Evolutionary conservation across 1,140 invertebrate genomes (phyloP).

Genomic region (Mizuhopecten yessoensis): DNA sequence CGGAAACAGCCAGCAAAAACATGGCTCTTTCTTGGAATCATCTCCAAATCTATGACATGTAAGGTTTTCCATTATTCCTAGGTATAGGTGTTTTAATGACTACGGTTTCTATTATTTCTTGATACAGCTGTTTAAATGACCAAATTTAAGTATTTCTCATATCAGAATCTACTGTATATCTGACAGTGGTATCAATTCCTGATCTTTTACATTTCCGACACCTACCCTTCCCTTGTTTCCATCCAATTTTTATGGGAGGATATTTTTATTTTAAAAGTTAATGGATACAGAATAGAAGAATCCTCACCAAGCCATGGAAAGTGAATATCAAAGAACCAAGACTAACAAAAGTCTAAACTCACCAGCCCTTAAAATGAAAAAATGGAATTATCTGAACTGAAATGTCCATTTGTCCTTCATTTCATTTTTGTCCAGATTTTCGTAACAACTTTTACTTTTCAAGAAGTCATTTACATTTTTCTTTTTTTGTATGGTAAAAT

Average conservation of each 20-base stretch:
- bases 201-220: not conserved
- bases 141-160: not conserved
- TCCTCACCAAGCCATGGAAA: too few relatives aligned
- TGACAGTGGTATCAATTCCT: not conserved
- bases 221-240: not conserved
- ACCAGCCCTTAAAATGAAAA: conserved; percentile 27
- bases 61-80: not conserved
- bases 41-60: not conserved
- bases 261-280: too few relatives aligned
- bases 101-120: not conserved
- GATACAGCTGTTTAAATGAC: not conserved
- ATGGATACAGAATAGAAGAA: too few relatives aligned
- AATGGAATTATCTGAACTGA: not conserved
- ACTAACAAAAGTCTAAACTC: too few relatives aligned
- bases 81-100: conserved; percentile 10
- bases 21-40: not conserved
- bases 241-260: too few relatives aligned
- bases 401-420: not conserved
- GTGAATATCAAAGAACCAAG: too few relatives aligned
- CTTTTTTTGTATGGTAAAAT: too few relatives aligned
- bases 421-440: too few relatives aligned
- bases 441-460: too few relatives aligned
- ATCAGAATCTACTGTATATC: not conserved
- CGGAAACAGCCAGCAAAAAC: not conserved
- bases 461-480: too few relatives aligned